These are phyloP conservation scores for Acronicta aceris DNA, from an alignment of 2,888 invertebrate genomes.

Conservation along the genomic window DNA sequence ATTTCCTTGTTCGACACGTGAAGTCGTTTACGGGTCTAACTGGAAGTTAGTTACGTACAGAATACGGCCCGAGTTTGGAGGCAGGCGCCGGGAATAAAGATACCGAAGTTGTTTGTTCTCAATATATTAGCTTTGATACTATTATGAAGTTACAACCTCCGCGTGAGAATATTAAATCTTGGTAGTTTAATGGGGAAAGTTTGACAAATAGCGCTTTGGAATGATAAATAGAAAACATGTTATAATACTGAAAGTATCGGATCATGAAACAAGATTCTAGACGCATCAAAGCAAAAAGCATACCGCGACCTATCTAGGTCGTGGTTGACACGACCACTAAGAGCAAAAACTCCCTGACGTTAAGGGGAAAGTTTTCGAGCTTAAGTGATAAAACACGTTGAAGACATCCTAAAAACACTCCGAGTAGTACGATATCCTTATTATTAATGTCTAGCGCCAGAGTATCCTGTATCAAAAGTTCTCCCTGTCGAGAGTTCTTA, in stretches of 20 bases:
- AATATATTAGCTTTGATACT: constrained; percentile 66
- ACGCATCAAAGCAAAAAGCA: constrained; percentile 49
- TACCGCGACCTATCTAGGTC: constrained; percentile 63
- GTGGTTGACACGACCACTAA: constrained; percentile 54
- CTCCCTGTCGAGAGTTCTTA: constrained; percentile 86
- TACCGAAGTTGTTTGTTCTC: constrained; percentile 67
- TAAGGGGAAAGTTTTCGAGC: constrained; percentile 77
- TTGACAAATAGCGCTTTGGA: constrained; percentile 19
- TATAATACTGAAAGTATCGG: constrained; percentile 29
- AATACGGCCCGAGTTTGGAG: constrained; percentile 76
- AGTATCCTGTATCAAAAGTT: constrained; percentile 88
- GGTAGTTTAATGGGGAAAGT: constrained; percentile 43
- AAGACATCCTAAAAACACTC: constrained; percentile 81
- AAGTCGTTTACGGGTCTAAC: constrained; percentile 86
- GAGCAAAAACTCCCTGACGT: constrained; percentile 68
- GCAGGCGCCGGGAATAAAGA: constrained; percentile 72
- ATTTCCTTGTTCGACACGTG: constrained; percentile 87
- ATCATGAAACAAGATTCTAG: constrained; percentile 24
- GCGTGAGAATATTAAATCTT: constrained; percentile 44
- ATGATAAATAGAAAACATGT: constrained; percentile 7
- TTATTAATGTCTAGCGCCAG: constrained; percentile 87
- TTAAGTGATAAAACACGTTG: constrained; percentile 85
- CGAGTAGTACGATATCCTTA: constrained; percentile 83
- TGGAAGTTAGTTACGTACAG: constrained; percentile 79
- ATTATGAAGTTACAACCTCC: constrained; percentile 59